Evolutionary conservation across 2,797 vertebrate species (phyloP), one percentile per base, ranked within the genome.

Genomic region (Basileuterus tristriatus): DNA sequence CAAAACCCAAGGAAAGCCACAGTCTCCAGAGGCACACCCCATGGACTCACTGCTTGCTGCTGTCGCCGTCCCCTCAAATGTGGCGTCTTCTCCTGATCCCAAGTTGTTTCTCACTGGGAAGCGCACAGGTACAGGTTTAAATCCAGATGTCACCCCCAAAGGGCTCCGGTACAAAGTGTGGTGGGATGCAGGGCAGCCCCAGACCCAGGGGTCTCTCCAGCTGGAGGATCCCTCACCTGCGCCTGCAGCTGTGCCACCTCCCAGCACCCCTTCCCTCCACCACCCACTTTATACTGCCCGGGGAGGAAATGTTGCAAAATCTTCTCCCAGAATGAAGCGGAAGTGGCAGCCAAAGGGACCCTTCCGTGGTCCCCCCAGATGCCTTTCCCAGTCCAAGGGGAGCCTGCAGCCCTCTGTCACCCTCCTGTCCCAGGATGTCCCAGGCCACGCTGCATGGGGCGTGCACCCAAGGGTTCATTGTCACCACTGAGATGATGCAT

Each of bases 261-360:
- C 23, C 7, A 5, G 81, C 3, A 1, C 34, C 46, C 46, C 70
- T 68, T 63, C 30, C 67, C 36, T 87, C 67, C 2, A 1, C 77
- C 1, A 1, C 83, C 21, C 2, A 7, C 30, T 96, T 96, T 96
- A 96, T 96, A 88, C 67, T 8, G 36, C 44, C 41, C 4, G 0
- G 47, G 68, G 81, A 95, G 96, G 96, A 96, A 96, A 93, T 29
- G 20, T 96, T 96, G 93, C 89, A 60, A 85, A 95, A 96, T 34
- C 90, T 91, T 88, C 89, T 75, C 30, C 19, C 59, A 87, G 63
- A 9, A 0, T 22, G n/a, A 93, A 93, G 81, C 27, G 78, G 96
- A 96, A 94, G 94, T 74, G 71, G 26, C 41, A 74, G 56, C 34
- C 43, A 71, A 39, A 87, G 41, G 39, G 87, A 89, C 81, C 70